Evolutionary conservation across 2,797 vertebrate genomes (phyloP).

Genomic region (Myiothlypis coronata): DNA sequence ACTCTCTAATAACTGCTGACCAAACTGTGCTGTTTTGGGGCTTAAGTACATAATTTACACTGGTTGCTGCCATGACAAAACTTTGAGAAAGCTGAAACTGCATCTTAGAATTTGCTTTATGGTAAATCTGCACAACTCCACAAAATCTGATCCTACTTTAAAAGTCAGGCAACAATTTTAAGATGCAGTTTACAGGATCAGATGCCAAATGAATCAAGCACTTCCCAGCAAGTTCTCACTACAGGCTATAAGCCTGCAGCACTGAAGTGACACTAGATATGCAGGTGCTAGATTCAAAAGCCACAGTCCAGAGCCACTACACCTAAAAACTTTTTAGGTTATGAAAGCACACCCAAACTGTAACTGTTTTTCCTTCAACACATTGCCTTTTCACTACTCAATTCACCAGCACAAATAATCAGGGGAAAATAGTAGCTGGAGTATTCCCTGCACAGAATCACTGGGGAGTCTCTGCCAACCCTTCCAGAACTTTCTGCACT

Average conservation of each 20-base stretch:
- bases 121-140: background rate
- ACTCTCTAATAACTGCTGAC: background rate
- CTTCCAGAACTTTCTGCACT: background rate
- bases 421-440: background rate
- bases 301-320: background rate
- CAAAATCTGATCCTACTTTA: background rate
- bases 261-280: background rate
- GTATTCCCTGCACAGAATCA: fast-evolving
- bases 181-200: background rate
- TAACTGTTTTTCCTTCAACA: background rate
- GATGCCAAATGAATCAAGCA: background rate
- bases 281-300: background rate
- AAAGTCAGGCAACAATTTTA: fast-evolving
- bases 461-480: background rate
- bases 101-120: background rate
- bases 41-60: background rate
- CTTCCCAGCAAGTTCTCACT: background rate
- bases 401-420: background rate
- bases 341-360: fast-evolving
- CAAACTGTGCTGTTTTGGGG: background rate
- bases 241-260: background rate
- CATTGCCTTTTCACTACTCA: background rate
- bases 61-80: background rate
- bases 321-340: background rate
- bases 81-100: background rate